Base-by-base conservation (phyloP, 1,140 invertebrate genomes). In the Formica selysi region DNA sequence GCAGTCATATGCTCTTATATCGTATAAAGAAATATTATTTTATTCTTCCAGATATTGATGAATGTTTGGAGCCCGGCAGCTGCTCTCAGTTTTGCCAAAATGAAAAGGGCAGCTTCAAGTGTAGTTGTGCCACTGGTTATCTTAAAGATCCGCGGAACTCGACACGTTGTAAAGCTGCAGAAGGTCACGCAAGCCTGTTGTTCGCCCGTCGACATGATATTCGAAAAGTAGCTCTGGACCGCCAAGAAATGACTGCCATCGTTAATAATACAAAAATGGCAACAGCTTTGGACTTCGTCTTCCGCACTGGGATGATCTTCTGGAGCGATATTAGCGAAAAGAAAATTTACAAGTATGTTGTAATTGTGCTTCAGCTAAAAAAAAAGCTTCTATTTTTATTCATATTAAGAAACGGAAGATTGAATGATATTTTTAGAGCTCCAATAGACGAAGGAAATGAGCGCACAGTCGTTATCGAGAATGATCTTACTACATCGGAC, bases 31-130 rank as follows among this genome's bases (percentile, higher is more conserved):
- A 19, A 13, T 13, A 41, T 64, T 36, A 29, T 48, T 64, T 68
- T 68, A 70, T 19, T 38, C 73, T 95, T 96, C 54, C 93, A 98
- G 99, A 99, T 95, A 96, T 99, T 59, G 96, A 99, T 94, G 99
- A 99, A 95, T 99, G 99, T 92, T 95, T 97, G 65, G 96, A 97
- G 68, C 97, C 97, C 0, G 99, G 98, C 0, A 96, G 96, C 1
- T 99, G 99, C 93, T 99, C 99, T 0, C 99, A 99, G 94, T 96
- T 97, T 67, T 99, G 99, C 94, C 96, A 97, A 67, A 99, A 99
- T 94, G 97, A 97, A 89, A 98, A 98, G 84, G 99, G 98, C 0
- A 96, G 96, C 4, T 99, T 97, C 95, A 99, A 99, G 94, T 99
- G 99, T 94, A 97, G 97, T 90, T 99, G 99, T 93, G 95, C 97